Percentiles rank a stretch among this genome's conserved stretches.
Conservation (phyloP, 2,797 vertebrate species). For the Chrysocyon brachyurus region DNA sequence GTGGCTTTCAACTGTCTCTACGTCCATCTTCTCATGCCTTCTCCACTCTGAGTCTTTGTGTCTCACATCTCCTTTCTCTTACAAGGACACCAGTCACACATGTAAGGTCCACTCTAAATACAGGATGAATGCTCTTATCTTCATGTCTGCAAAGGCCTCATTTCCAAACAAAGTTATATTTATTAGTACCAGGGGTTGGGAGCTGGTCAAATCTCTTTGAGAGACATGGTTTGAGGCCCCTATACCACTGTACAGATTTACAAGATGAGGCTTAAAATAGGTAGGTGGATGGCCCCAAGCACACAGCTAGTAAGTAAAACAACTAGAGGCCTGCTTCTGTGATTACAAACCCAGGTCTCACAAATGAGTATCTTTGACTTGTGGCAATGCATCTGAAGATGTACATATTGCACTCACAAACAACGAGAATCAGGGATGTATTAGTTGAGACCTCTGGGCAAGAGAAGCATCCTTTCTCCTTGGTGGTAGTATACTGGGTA, state of each 20-base stretch:
- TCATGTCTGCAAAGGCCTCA: not conserved
- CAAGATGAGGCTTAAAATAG: not conserved
- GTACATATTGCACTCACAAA: fast-evolving
- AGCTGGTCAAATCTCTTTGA: not conserved
- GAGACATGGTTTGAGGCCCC: too few relatives aligned
- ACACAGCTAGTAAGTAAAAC: not conserved
- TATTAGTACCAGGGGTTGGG: not conserved
- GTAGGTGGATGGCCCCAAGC: not conserved
- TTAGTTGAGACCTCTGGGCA: not conserved
- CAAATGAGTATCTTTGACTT: not conserved
- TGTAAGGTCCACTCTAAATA: not conserved
- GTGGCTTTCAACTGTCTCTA: fast-evolving
- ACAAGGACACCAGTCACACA: not conserved
- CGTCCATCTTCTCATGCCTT: fast-evolving
- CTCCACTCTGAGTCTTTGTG: not conserved
- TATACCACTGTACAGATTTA: fast-evolving
- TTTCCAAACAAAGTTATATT: not conserved
- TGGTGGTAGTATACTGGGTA: fast-evolving
- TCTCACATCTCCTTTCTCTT: not conserved
- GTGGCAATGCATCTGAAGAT: too few relatives aligned
- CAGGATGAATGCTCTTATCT: not conserved
- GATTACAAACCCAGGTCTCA: not conserved
- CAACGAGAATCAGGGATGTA: not conserved
- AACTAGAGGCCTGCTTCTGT: not conserved
- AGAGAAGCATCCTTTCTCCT: not conserved